Base-by-base conservation (phyloP, 2,797 vertebrate species). In the Melanogrammus aeglefinus region DNA sequence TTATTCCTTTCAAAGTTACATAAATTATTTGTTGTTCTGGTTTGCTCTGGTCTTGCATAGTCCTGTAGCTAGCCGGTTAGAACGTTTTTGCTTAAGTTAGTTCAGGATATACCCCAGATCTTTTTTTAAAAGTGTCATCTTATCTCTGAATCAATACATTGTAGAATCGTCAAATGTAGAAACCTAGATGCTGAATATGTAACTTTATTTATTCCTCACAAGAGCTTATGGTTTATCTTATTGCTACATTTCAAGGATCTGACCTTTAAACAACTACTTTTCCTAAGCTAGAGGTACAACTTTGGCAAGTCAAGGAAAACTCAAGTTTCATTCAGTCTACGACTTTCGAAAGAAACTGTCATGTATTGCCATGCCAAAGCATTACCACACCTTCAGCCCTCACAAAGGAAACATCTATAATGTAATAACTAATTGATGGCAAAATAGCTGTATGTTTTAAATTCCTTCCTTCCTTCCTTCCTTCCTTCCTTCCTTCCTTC, bases 271-370 rank as follows among this genome's bases (percentile, higher is more conserved):
- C 8, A 69, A 27, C 4, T 13, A 6, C 13, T 18, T 31, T 27
- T 35, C 70, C 14, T 35, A 33, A 12, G 69, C 12, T 31, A 35
- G 12, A 38, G 70, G 80, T 78, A 82, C 76, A 69, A 41, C 72
- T 86, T 80, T 81, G 77, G 85, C 82, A 71, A n/a, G 84, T 69
- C 86, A 85, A 82, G 21, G 81, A 6, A 78, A 69, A 27, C 83
- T 92, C 91, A 8, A 86, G 92, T 89, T 88, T 83, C 85, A 90
- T 86, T 89, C 90, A 79, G 89, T 76, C 33, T 79, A 29, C 79
- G 81, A 81, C 90, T 92, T 93, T 90, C 51, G 76, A 92, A 90
- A 78, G 83, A 3, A 70, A 90, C 92, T 81, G 78, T 92, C 90
- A 92, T 91, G 69, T 47, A 79, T 63, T 39, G 78, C 80, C 76